These are phyloP conservation scores for Molorchus minor DNA, from an alignment of 2,888 invertebrate genomes.

Conservation along the genomic window DNA sequence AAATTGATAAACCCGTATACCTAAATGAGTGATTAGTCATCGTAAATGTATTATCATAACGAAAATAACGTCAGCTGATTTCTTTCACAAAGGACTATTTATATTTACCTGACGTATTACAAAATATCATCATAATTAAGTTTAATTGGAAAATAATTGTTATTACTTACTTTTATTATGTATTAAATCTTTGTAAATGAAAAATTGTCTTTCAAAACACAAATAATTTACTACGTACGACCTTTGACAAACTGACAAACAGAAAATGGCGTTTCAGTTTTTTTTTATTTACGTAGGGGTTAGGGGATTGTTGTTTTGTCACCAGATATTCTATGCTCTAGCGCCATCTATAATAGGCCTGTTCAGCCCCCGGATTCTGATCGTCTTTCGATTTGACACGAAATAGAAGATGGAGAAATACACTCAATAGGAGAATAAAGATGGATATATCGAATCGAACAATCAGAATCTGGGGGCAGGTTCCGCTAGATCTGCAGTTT, in stretches of 20 bases:
- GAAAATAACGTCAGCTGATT: slow-evolving; percentile 44
- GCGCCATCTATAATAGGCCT: slow-evolving; percentile 8
- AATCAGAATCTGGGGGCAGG: no score
- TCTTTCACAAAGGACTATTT: slow-evolving; percentile 25
- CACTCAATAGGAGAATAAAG: no score
- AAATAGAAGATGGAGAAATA: no score
- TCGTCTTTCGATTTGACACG: no score
- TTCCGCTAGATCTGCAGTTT: no score
- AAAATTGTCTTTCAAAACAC: slow-evolving; percentile 37
- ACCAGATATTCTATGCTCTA: background rate
- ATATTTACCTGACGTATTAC: background rate
- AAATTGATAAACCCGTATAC: slow-evolving; percentile 27
- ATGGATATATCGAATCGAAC: no score
- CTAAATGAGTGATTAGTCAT: slow-evolving; percentile 28
- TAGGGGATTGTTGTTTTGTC: slow-evolving; percentile 8
- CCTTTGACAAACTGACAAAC: slow-evolving; percentile 44
- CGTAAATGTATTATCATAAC: slow-evolving; percentile 25
- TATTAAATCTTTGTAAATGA: slow-evolving; percentile 21
- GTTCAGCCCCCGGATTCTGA: no score
- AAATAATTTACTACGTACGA: slow-evolving; percentile 51
- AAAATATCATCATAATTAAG: background rate
- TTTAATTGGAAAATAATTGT: background rate
- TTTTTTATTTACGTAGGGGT: slow-evolving; percentile 11
- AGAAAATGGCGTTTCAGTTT: slow-evolving; percentile 49
- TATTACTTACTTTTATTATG: slow-evolving; percentile 32